Conservation (phyloP, 2,888 invertebrate genomes). For the Arrhopalites spinosus region DNA sequence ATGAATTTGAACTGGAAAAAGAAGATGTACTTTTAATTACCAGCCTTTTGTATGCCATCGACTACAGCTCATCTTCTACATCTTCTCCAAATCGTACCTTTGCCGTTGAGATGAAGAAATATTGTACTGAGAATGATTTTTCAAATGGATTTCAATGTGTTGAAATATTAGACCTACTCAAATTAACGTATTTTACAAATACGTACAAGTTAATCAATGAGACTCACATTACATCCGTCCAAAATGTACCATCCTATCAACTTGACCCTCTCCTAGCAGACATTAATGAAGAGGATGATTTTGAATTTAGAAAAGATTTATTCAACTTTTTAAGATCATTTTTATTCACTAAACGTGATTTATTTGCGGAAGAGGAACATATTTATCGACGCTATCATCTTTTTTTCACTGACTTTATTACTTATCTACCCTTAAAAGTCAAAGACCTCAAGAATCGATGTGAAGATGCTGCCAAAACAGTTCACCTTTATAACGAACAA, state of each 20-base stretch:
- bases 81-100: constrained; percentile 42
- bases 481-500: constrained; percentile 67
- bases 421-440: constrained; percentile 88
- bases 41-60: constrained; percentile 42
- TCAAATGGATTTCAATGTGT: constrained; percentile 44
- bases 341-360: constrained; percentile 39
- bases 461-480: constrained; percentile 84
- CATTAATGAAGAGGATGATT: constrained; percentile 43
- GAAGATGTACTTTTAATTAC: constrained; percentile 46
- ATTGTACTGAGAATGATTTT: constrained; percentile 36
- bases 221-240: constrained; percentile 26
- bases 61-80: constrained; percentile 39
- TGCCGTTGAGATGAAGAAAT: constrained; percentile 50
- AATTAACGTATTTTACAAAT: constrained; percentile 41
- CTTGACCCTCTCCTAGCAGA: constrained; percentile 1
- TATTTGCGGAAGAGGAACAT: constrained; percentile 64
- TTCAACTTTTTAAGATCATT: constrained; percentile 49
- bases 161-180: constrained; percentile 50
- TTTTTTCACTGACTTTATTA: constrained; percentile 88
- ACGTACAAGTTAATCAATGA: constrained; percentile 45
- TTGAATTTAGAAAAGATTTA: constrained; percentile 51
- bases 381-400: constrained; percentile 81
- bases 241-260: constrained; percentile 13
- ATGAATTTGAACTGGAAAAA: constrained; percentile 41
- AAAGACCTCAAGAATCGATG: constrained; percentile 81